A percentile compares a stretch with the other conserved stretches of the same genome.
phyloP scores from a whole-genome alignment of 1,140 invertebrate species.

The Brachionus manjavacas region DNA sequence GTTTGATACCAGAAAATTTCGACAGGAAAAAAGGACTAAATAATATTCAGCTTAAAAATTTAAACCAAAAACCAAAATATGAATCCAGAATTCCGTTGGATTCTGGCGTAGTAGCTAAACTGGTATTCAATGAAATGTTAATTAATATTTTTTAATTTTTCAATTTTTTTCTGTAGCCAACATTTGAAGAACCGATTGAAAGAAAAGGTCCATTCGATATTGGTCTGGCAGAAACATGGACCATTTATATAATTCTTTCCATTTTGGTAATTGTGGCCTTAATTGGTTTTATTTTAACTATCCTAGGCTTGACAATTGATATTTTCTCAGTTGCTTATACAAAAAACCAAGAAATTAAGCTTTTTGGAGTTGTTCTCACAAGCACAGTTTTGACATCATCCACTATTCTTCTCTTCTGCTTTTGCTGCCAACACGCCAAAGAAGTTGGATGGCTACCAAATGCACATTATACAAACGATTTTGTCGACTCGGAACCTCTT shows the following conservation, averaged over 20 bases:
- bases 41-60: constrained; percentile 4
- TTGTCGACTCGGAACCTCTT: not conserved
- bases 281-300: not conserved
- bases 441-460: constrained; percentile 20
- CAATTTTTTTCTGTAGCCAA: not conserved
- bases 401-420: constrained; percentile 7
- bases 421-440: constrained; percentile 14
- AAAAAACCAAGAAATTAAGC: constrained; percentile 8
- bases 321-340: not conserved
- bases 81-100: not conserved
- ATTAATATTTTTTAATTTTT: not conserved
- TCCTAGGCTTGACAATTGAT: not conserved
- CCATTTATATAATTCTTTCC: constrained; percentile 19
- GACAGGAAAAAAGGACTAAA: not conserved
- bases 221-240: constrained; percentile 1
- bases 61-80: not conserved
- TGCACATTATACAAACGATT: not conserved
- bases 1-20: constrained; percentile 7
- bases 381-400: constrained; percentile 39
- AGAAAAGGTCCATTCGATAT: constrained; percentile 35
- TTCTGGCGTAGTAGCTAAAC: constrained; percentile 12
- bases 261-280: not conserved
- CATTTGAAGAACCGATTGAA: constrained; percentile 11
- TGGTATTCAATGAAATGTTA: not conserved
- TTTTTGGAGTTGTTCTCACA: constrained; percentile 6